Evolutionary conservation across 2,888 invertebrate species (phyloP), one percentile per base, ranked within the genome.

Genomic region (Macrosoma leucophasiata): DNA sequence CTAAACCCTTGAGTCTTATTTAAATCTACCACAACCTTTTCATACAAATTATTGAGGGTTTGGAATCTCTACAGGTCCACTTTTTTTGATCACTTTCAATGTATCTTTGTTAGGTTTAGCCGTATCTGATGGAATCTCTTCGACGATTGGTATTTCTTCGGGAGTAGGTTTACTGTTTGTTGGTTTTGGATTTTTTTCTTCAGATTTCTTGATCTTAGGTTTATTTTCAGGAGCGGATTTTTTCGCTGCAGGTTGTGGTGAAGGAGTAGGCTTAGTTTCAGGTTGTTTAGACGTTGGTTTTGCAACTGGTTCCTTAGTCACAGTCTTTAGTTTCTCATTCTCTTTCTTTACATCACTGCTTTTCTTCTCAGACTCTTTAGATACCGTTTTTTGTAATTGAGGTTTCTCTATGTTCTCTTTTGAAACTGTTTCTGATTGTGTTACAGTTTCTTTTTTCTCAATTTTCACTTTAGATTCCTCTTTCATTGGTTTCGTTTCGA

Each of bases 31-130:
- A 41, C 36, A 45, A 40, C 35, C 36, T 39, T 33, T 26, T 35
- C 36, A 64, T 67, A 72, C 43, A 62, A 37, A 33, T 63, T 58
- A n/a, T n/a, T n/a, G n/a, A 39, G 70, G 75, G 43, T 73, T 67
- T 25, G 79, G 84, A 11, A 85, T 85, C 49, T 82, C 84, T 12
- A 70, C 58, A 2, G 84, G 85, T 6, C 88, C 88, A 36, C 75
- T 84, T 50, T 84, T 87, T 52, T 82, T 88, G 36, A 89, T 88
- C 2, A 89, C 86, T 66, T 87, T 89, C 13, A 89, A 71, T 28
- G 77, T 86, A 44, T 86, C 85, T 38, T 77, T 75, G 46, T 63
- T 63, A 1, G 88, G 87, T 33, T 86, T 84, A 11, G 66, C 62
- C 0, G 85, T 86, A 48, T 88, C 88, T 0, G 76, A 72, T 2